phyloP scores from a whole-genome alignment of 2,888 invertebrate species.

The Dioctria rufipes region DNA sequence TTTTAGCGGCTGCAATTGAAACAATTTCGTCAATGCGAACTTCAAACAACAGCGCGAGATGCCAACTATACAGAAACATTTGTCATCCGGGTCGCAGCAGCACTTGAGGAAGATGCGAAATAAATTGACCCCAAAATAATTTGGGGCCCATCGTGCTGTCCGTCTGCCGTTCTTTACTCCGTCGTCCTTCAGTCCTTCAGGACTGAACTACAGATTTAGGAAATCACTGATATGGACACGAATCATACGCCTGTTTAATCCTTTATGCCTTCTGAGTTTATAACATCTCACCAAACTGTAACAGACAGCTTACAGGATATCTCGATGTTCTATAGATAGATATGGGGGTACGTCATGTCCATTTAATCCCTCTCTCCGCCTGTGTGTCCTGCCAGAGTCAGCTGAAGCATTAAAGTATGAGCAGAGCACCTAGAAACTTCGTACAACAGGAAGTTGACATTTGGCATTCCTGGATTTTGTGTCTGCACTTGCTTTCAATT shows the following conservation, averaged over 20 bases:
- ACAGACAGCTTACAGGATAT: slow-evolving; percentile 59
- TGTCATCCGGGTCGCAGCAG: slow-evolving; percentile 39
- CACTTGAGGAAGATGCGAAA: slow-evolving; percentile 43
- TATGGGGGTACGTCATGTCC: slow-evolving; percentile 54
- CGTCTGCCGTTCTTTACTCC: slow-evolving; percentile 12
- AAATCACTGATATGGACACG: slow-evolving; percentile 56
- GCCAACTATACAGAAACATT: slow-evolving; percentile 29
- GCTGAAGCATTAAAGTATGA: slow-evolving; percentile 54
- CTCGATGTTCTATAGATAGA: slow-evolving; percentile 53
- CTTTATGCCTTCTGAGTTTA: slow-evolving; percentile 57
- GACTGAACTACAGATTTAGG: slow-evolving; percentile 43
- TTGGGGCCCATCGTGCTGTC: not conserved
- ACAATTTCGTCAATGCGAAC: slow-evolving; percentile 41
- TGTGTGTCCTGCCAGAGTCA: slow-evolving; percentile 53
- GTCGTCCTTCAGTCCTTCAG: slow-evolving; percentile 35
- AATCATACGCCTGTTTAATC: slow-evolving; percentile 59
- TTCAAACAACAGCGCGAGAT: slow-evolving; percentile 39
- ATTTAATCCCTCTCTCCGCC: slow-evolving; percentile 49
- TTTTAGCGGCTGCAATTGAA: slow-evolving; percentile 50
- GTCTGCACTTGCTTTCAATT: slow-evolving; percentile 45
- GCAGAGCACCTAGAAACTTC: slow-evolving; percentile 55
- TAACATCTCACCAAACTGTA: slow-evolving; percentile 59
- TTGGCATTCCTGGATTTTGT: slow-evolving; percentile 55
- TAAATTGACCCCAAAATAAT: slow-evolving; percentile 43
- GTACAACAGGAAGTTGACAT: slow-evolving; percentile 57